Evolutionary conservation across 2,888 invertebrate species (phyloP).

Genomic region (Hofmannophila pseudospretella): DNA sequence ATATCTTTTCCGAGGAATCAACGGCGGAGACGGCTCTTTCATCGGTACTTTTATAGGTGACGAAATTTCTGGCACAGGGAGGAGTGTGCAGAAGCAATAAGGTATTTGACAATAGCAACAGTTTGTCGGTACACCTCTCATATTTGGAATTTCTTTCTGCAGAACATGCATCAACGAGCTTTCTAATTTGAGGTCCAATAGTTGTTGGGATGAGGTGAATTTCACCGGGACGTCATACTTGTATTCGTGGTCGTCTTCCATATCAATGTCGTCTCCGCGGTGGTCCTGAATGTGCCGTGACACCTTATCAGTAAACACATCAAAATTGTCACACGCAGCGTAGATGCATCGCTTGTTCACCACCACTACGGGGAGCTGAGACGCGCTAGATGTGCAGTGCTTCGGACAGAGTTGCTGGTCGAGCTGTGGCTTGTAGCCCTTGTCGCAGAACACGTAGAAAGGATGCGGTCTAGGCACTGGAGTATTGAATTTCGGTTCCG

Average conservation of each 20-base stretch:
- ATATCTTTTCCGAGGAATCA: slow-evolving; percentile 24
- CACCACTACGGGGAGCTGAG: slow-evolving; percentile 54
- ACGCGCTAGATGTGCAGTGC: slow-evolving; percentile 47
- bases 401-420: slow-evolving; percentile 50
- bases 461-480: slow-evolving; percentile 48
- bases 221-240: slow-evolving; percentile 42
- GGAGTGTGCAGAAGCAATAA: slow-evolving; percentile 42
- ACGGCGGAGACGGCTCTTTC: too few species aligned
- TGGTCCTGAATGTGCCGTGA: slow-evolving; percentile 40
- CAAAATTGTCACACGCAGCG: slow-evolving; percentile 58
- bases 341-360: slow-evolving; percentile 59
- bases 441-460: slow-evolving; percentile 56
- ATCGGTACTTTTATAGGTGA: too few species aligned
- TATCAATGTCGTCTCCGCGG: slow-evolving; percentile 37
- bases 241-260: slow-evolving; percentile 44
- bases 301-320: slow-evolving; percentile 46
- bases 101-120: slow-evolving; percentile 45
- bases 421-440: slow-evolving; percentile 38
- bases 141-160: slow-evolving; percentile 48
- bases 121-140: slow-evolving; percentile 30
- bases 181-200: slow-evolving; percentile 44
- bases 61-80: slow-evolving; percentile 16
- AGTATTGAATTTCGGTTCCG: slow-evolving; percentile 32
- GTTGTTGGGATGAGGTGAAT: slow-evolving; percentile 33
- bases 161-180: slow-evolving; percentile 59